phyloP scores from a whole-genome alignment of 2,113 vertebrate species.

The Corythoichthys haematopterus region DNA sequence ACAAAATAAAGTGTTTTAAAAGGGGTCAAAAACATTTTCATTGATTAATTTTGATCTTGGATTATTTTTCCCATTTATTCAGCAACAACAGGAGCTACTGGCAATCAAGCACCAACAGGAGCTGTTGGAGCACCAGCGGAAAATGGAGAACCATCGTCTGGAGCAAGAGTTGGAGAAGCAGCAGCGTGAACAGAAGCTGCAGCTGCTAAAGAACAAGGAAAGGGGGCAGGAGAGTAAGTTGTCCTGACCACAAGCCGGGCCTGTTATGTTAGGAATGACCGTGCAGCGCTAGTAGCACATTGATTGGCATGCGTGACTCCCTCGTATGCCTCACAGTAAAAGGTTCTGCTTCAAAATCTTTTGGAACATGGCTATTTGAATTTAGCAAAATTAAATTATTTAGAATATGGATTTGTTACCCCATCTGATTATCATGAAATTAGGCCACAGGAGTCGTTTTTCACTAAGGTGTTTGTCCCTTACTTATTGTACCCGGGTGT shows the following conservation, averaged over 20 bases:
- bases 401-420: too few species aligned
- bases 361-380: background rate
- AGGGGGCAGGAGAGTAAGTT: constrained; percentile 92
- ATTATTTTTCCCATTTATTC: constrained; percentile 16
- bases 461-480: too few species aligned
- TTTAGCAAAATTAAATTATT: too few species aligned
- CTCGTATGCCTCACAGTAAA: background rate
- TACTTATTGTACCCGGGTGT: too few species aligned
- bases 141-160: constrained; percentile 90
- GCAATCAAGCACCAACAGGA: constrained; percentile 98
- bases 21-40: background rate
- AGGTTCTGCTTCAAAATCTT: background rate
- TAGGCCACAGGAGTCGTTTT: background rate
- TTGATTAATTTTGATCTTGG: background rate
- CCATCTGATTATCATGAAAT: background rate
- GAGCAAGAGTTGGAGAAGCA: constrained; percentile 97
- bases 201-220: constrained; percentile 96
- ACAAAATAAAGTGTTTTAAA: background rate
- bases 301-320: background rate
- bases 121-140: constrained; percentile 93
- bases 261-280: background rate
- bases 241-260: background rate
- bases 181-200: constrained; percentile 92
- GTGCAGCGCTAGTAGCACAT: background rate
- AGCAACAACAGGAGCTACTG: constrained; percentile 97